phyloP scores from a whole-genome alignment of 2,888 invertebrate genomes.

The Lasioglossum oenotherae region DNA sequence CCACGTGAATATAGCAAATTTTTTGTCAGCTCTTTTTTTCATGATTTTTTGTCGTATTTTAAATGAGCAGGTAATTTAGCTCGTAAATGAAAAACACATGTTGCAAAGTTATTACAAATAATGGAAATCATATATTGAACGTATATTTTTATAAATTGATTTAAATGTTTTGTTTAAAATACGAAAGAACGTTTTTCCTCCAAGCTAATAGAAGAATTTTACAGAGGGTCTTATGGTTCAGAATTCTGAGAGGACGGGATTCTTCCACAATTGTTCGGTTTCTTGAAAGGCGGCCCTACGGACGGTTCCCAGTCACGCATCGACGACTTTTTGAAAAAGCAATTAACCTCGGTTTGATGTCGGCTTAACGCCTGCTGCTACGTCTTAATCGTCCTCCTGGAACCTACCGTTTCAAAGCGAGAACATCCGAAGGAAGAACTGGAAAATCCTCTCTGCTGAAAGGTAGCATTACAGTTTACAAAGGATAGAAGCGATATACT shows the following conservation, averaged over 20 bases:
- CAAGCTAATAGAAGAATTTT: not conserved
- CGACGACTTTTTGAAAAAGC: constrained; percentile 33
- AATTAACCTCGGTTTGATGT: constrained; percentile 31
- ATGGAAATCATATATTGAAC: too few species aligned
- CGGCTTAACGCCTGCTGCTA: constrained; percentile 26
- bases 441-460: not conserved
- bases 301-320: constrained; percentile 17
- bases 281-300: constrained; percentile 6
- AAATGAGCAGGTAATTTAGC: too few species aligned
- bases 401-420: not conserved
- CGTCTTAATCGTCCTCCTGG: constrained; percentile 18
- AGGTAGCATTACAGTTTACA: not conserved
- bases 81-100: too few species aligned
- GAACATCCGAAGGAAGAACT: not conserved
- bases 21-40: too few species aligned
- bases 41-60: too few species aligned
- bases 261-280: not conserved
- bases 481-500: not conserved
- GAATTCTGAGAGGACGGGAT: constrained; percentile 1
- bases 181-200: too few species aligned
- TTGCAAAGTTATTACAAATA: too few species aligned
- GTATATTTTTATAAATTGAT: too few species aligned
- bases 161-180: too few species aligned
- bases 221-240: not conserved
- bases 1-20: too few species aligned